These are phyloP conservation scores for Trematomus loennbergii DNA, from an alignment of 2,113 vertebrate genomes.

Conservation along the genomic window DNA sequence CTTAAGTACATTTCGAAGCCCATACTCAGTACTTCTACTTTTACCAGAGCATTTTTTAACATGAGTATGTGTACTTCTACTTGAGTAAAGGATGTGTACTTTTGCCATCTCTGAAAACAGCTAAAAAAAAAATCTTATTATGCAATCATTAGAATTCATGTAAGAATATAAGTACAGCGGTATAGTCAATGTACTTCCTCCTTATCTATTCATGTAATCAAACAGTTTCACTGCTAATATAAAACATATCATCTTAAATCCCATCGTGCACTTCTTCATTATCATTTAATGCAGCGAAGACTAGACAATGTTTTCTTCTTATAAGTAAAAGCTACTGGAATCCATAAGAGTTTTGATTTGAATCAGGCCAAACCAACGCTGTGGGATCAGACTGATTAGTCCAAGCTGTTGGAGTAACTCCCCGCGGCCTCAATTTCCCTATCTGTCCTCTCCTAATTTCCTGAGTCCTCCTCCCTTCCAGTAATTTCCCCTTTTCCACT, in stretches of 20 bases:
- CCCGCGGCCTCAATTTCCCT: constrained; percentile 46
- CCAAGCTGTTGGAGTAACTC: constrained; percentile 63
- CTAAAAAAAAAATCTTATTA: no score
- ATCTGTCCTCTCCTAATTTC: constrained; percentile 28
- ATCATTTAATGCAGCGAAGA: constrained; percentile 15
- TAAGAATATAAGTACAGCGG: neutral
- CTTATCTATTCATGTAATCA: constrained; percentile 17
- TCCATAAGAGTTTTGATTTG: constrained; percentile 56
- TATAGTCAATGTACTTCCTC: neutral
- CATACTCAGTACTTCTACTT: no score
- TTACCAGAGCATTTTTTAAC: no score
- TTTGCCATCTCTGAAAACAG: no score
- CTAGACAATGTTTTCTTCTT: constrained; percentile 26
- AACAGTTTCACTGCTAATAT: constrained; percentile 24
- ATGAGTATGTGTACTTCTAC: no score
- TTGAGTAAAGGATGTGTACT: no score
- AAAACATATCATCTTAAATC: constrained; percentile 34
- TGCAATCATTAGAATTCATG: neutral
- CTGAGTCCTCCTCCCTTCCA: constrained; percentile 24
- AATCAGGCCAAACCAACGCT: constrained; percentile 74
- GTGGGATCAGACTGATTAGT: constrained; percentile 73
- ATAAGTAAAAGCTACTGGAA: constrained; percentile 32
- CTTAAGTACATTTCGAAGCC: no score
- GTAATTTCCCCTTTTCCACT: constrained; percentile 36
- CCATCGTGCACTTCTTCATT: constrained; percentile 1